A percentile compares a stretch with the other conserved stretches of the same genome.
Conservation (phyloP, 2,113 vertebrate species). For the Dissostichus mawsoni region DNA sequence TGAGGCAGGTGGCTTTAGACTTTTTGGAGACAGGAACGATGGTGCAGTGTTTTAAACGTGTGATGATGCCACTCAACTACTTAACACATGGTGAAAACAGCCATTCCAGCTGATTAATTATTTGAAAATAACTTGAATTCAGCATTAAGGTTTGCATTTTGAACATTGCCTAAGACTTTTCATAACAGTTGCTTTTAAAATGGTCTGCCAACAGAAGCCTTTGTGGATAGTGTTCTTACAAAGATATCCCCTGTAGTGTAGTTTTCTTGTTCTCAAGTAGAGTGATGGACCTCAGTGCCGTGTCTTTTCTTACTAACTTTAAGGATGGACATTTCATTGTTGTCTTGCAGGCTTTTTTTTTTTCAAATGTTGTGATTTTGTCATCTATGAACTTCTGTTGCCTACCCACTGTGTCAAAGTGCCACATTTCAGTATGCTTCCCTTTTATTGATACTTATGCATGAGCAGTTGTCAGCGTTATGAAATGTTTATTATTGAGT, state of each 20-base stretch:
- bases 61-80: too few species aligned
- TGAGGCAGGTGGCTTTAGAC: too few species aligned
- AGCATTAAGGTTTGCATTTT: too few species aligned
- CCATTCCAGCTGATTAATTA: too few species aligned
- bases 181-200: too few species aligned
- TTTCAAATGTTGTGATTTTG: neutral
- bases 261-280: neutral
- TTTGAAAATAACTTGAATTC: too few species aligned
- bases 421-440: neutral
- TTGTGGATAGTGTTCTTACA: neutral
- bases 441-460: neutral
- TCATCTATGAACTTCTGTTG: neutral
- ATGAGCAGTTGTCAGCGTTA: constrained; percentile 9
- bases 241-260: neutral
- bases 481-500: neutral
- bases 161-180: too few species aligned
- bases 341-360: neutral
- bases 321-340: neutral
- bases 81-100: too few species aligned
- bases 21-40: too few species aligned
- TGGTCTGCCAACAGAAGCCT: too few species aligned
- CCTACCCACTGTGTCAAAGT: neutral
- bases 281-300: neutral
- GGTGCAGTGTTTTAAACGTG: too few species aligned
- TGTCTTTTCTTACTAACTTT: neutral